These are phyloP conservation scores for Athalia circularis DNA, from an alignment of 2,888 invertebrate species.

Conservation along the genomic window DNA sequence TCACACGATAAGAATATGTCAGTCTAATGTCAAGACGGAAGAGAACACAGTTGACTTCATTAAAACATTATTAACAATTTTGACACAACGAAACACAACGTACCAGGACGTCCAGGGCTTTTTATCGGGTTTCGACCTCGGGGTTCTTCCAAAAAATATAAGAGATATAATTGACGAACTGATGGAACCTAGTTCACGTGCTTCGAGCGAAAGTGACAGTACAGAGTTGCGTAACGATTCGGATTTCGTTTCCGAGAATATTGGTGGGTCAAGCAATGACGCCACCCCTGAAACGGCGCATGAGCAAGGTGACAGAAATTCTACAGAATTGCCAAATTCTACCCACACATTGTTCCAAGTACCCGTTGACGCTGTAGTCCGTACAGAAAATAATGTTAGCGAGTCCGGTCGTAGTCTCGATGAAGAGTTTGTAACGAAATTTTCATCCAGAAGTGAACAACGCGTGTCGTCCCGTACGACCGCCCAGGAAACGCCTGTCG, in stretches of 20 bases:
- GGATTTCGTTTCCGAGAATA: constrained; percentile 48
- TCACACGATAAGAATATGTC: constrained; percentile 44
- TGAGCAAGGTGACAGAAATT: constrained; percentile 48
- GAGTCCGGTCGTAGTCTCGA: not conserved
- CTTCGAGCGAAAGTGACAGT: constrained; percentile 46
- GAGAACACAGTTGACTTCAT: constrained; percentile 45
- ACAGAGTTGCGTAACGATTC: constrained; percentile 30
- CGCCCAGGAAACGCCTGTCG: constrained; percentile 22
- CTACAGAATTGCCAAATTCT: constrained; percentile 23
- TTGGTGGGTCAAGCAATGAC: constrained; percentile 54
- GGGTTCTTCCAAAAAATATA: constrained; percentile 53
- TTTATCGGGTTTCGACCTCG: constrained; percentile 53
- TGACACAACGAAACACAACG: constrained; percentile 52
- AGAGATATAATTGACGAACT: constrained; percentile 54
- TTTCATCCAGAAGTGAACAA: constrained; percentile 17
- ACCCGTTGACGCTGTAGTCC: not conserved
- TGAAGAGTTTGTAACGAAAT: constrained; percentile 2
- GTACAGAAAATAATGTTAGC: not conserved
- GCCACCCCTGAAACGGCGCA: constrained; percentile 57
- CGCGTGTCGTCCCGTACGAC: not conserved
- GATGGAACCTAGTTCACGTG: constrained; percentile 50
- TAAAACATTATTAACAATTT: constrained; percentile 50
- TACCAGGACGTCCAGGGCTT: constrained; percentile 55
- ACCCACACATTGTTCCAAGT: constrained; percentile 4
- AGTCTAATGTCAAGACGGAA: constrained; percentile 46